phyloP scores from a whole-genome alignment of 2,113 vertebrate genomes.

The Holacanthus passer region DNA sequence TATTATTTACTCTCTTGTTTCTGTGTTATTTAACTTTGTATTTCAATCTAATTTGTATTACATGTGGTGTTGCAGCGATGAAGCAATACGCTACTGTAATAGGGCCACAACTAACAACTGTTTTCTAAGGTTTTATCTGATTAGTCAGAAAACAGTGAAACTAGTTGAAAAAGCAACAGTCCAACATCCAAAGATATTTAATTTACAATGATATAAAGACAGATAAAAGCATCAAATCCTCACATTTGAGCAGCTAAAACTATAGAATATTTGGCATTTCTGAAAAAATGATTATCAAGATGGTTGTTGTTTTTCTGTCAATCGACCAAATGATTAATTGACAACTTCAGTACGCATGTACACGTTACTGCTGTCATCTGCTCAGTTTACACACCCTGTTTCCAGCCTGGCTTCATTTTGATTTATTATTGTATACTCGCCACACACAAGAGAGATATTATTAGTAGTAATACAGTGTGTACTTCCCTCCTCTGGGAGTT shows the following conservation, averaged over 20 bases:
- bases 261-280: background rate
- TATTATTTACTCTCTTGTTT: background rate
- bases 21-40: background rate
- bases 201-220: too few relatives aligned
- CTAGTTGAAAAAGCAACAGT: too few relatives aligned
- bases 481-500: conserved; percentile 5
- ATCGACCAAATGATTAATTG: background rate
- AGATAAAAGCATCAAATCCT: too few relatives aligned
- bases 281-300: background rate
- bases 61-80: background rate
- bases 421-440: background rate
- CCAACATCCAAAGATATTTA: too few relatives aligned
- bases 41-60: background rate
- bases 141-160: too few relatives aligned
- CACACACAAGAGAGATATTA: conserved; percentile 2
- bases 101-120: background rate
- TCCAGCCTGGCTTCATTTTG: background rate
- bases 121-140: background rate
- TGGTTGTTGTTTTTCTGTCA: background rate
- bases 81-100: background rate
- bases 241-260: background rate
- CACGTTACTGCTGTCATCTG: background rate
- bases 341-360: background rate
- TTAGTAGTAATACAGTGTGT: conserved; percentile 3
- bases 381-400: background rate